Evolutionary conservation across 2,797 vertebrate species (phyloP), one percentile per base, ranked within the genome.

Genomic region (Lateolabrax maculatus): DNA sequence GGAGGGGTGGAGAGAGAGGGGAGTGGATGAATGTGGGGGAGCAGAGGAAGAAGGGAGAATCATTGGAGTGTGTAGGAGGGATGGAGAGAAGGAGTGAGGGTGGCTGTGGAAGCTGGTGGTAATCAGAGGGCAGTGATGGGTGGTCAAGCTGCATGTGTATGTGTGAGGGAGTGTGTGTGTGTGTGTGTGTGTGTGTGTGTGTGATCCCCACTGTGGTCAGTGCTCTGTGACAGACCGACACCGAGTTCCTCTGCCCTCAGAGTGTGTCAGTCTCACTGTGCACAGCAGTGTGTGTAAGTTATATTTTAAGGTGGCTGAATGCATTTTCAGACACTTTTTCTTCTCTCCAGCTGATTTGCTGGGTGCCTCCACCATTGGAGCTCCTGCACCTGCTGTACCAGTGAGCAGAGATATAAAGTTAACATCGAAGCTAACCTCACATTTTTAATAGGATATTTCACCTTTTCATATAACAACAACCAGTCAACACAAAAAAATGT

Each of bases 91-190:
- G 82, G 85, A 83, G 90, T 72, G 75, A 83, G 79, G 81, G 90
- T 86, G 87, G 89, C 84, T 75, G 68, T 90, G 87, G 87, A 91
- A 87, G 88, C 80, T 81, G 90, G 77, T 80, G 89, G 87, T 92
- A 93, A 94, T 94, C 92, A 92, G 86, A 89, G 83, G 83, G 84
- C 86, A 92, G 91, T 90, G 91, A 92, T 90, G 93, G 90, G 93
- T 88, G 90, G 89, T 92, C 89, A 92, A 87, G 86, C 90, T 90
- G 75, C 81, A 83, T 12, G 29, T 86, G 46, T 57, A 49, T 64
- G 79, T 51, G 74, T 37, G 66, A 62, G 79, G 71, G 62, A 44
- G 73, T 69, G 52, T 74, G 52, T 55, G 63, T 15, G 60, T 0
- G 63, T 83, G 37, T 62, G 71, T 46, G 61, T 57, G 75, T 71